These are phyloP conservation scores for Cirrhinus mrigala DNA, from an alignment of 2,797 vertebrate genomes.

Conservation along the genomic window DNA sequence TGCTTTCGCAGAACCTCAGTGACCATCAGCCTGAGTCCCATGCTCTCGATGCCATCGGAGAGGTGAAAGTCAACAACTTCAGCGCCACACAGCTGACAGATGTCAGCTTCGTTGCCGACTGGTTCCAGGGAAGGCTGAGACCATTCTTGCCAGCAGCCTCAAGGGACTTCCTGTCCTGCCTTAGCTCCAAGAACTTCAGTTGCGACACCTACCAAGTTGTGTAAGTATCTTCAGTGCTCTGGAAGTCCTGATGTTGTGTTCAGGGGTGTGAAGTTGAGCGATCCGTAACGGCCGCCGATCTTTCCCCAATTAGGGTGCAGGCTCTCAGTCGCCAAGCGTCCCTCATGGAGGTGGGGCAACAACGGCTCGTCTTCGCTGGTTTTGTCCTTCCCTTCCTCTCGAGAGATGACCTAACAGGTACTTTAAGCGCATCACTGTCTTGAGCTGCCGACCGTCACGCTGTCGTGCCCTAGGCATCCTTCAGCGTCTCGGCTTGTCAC, in stretches of 20 bases:
- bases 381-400: conserved; percentile 61
- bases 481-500: background rate
- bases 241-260: background rate
- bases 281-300: background rate
- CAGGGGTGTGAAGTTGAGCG: background rate
- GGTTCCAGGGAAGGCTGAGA: conserved; percentile 58
- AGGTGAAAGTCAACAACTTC: conserved; percentile 40
- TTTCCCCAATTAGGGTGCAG: conserved; percentile 15
- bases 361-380: conserved; percentile 42
- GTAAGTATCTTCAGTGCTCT: conserved; percentile 56
- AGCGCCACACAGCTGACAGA: conserved; percentile 53
- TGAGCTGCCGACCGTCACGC: background rate
- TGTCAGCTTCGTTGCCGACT: conserved; percentile 41
- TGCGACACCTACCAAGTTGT: conserved; percentile 63
- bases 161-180: conserved; percentile 62
- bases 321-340: conserved; percentile 5
- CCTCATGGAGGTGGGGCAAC: conserved; percentile 51
- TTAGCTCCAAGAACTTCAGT: conserved; percentile 66
- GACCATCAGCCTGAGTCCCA: no score
- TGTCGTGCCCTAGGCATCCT: no score
- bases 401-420: conserved; percentile 65
- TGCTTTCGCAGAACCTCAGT: no score
- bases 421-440: background rate
- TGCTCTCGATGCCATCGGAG: no score
- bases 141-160: conserved; percentile 28